Evolutionary conservation across 2,797 vertebrate species (phyloP).

Genomic region (Paratrypauchen microcephalus): DNA sequence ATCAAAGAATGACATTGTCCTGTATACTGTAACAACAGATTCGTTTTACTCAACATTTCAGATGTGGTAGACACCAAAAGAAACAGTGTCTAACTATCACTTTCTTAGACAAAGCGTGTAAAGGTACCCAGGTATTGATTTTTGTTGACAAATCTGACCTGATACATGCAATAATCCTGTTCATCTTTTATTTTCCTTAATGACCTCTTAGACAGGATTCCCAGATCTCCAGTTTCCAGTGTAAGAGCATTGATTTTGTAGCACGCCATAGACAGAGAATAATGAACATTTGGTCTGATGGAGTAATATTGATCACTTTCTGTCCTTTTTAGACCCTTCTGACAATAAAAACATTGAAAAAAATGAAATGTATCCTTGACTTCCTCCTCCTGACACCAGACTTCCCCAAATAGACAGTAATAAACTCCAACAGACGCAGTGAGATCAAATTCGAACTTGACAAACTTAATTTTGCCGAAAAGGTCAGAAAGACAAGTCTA

Average conservation of each 20-base stretch:
- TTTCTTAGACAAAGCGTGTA: neutral
- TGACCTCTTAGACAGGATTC: conserved; percentile 44
- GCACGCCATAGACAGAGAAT: conserved; percentile 48
- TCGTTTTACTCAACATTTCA: neutral
- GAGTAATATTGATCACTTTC: conserved; percentile 52
- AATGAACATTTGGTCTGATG: conserved; percentile 54
- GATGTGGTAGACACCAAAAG: neutral
- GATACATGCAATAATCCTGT: conserved; percentile 51
- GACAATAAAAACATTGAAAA: conserved; percentile 20
- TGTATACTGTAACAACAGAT: no score
- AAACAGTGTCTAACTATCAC: neutral
- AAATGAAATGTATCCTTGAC: conserved; percentile 19
- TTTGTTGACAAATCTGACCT: conserved; percentile 35
- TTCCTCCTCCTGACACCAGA: conserved; percentile 1
- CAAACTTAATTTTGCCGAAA: conserved; percentile 16
- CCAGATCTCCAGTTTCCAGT: conserved; percentile 50
- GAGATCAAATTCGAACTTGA: conserved; percentile 11
- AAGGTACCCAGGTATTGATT: conserved; percentile 32
- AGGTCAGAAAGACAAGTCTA: conserved; percentile 17
- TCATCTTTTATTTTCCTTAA: conserved; percentile 54
- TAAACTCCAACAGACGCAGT: conserved; percentile 6
- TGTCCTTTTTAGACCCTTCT: conserved; percentile 28
- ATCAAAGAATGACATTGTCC: neutral
- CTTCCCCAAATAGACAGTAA: conserved; percentile 21
- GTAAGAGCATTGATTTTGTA: conserved; percentile 59